Evolutionary conservation across 2,888 invertebrate species (phyloP), one percentile per base, ranked within the genome.

Genomic region (Mellilla xanthometata): DNA sequence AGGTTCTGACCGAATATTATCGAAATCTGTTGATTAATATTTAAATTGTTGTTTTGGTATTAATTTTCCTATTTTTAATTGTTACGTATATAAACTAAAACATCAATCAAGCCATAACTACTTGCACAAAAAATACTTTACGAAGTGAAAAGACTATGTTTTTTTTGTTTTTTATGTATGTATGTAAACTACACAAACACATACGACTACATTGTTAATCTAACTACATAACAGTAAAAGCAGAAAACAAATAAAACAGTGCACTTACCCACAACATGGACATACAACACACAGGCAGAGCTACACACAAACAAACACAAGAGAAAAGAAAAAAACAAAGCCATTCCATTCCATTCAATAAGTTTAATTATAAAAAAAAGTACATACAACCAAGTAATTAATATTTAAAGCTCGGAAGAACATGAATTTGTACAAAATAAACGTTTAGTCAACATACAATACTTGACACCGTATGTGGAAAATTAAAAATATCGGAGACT

Each of bases 381-480:
- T 38, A 83, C 81, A 74, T 88, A 90, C 87, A 85, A 85, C 81
- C 82, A 87, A 84, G 76, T 80, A 81, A 81, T 76, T 85, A 83
- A 62, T 71, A n/a, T 80, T 87, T 84, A 88, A 89, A 88, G 87
- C 86, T 91, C 77, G 81, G 84, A 87, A 90, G 88, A 91, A 86
- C 83, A 78, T 76, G 70, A 79, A 79, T 81, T 80, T 82, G 77
- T 85, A 84, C 79, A 86, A 74, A 74, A 62, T 57, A 63, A 39
- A 39, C 32, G 7, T 64, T 31, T 58, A 62, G 45, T 56, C 63
- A 56, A 66, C 46, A 57, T 52, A 53, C 29, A 56, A 52, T 13
- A 35, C 35, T 34, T 8, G 24, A 30, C 19, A 9, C n/a, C 26
- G 0, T 6, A 12, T 19, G 15, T n/a, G n/a, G n/a, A n/a, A n/a